phyloP scores from a whole-genome alignment of 2,113 vertebrate genomes.

The Empidonax traillii region DNA sequence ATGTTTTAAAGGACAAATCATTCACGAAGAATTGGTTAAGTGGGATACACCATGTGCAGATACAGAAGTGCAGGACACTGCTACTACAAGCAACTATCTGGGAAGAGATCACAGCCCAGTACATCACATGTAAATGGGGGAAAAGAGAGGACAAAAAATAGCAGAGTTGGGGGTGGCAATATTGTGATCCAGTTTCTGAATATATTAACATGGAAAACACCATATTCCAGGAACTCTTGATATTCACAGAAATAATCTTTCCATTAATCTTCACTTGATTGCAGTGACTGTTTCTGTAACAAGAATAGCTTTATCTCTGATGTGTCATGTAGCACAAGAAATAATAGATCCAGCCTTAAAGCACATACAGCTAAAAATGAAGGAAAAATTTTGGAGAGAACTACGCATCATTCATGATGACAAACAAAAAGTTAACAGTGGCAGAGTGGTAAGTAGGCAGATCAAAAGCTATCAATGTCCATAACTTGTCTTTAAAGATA shows the following conservation, averaged over 20 bases:
- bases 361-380: background rate
- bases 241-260: background rate
- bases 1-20: conserved; percentile 15
- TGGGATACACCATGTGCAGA: background rate
- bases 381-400: background rate
- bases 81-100: background rate
- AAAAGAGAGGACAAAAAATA: background rate
- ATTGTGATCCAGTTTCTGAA: background rate
- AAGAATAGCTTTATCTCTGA: background rate
- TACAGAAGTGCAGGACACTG: background rate
- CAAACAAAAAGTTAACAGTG: background rate
- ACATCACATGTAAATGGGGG: background rate
- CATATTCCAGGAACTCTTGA: background rate
- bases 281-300: background rate
- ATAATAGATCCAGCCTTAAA: background rate
- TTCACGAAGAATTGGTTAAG: background rate
- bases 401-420: background rate
- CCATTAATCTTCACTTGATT: conserved; percentile 1
- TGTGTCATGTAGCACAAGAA: background rate
- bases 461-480: background rate
- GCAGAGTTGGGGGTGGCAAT: background rate
- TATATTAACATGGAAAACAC: background rate
- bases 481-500: background rate
- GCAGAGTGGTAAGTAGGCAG: background rate
- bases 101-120: background rate